A percentile compares a stretch with the other conserved stretches of the same genome.
Conservation (phyloP, 2,113 vertebrate species). For the Mesoclemmys tuberculata region DNA sequence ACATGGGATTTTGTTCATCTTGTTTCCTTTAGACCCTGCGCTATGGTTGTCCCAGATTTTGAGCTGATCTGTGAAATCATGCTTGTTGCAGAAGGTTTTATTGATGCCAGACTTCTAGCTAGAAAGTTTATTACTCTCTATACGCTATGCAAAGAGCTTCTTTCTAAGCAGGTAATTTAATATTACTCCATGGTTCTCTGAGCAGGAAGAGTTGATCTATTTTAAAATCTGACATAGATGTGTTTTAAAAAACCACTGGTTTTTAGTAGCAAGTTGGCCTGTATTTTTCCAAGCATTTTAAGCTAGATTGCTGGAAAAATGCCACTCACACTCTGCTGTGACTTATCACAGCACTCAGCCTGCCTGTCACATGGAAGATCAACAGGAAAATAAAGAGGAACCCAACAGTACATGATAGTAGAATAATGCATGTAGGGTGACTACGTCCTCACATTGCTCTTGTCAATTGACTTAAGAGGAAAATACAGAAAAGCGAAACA, state of each 20-base stretch:
- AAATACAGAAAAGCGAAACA: neutral
- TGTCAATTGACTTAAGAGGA: neutral
- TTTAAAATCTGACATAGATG: neutral
- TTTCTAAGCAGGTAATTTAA: conserved; percentile 79
- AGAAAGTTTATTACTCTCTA: conserved; percentile 83
- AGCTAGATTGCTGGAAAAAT: neutral
- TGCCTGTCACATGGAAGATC: neutral
- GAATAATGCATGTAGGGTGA: neutral
- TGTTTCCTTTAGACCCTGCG: conserved; percentile 74
- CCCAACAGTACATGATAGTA: neutral
- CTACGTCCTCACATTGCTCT: neutral
- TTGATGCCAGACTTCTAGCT: conserved; percentile 79
- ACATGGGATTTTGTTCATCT: neutral
- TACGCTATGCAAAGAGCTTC: conserved; percentile 79
- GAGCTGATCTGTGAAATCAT: conserved; percentile 85
- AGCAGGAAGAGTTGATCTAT: neutral
- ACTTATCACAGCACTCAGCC: neutral
- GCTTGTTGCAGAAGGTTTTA: conserved; percentile 83
- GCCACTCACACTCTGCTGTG: neutral
- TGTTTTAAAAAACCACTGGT: neutral
- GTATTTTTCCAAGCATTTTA: neutral
- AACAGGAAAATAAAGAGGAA: neutral
- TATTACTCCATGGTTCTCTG: fast-evolving
- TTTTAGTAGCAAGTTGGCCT: neutral
- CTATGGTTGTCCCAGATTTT: conserved; percentile 83